Conservation (phyloP, 2,113 vertebrate genomes). For the Campylorhamphus procurvoides region DNA sequence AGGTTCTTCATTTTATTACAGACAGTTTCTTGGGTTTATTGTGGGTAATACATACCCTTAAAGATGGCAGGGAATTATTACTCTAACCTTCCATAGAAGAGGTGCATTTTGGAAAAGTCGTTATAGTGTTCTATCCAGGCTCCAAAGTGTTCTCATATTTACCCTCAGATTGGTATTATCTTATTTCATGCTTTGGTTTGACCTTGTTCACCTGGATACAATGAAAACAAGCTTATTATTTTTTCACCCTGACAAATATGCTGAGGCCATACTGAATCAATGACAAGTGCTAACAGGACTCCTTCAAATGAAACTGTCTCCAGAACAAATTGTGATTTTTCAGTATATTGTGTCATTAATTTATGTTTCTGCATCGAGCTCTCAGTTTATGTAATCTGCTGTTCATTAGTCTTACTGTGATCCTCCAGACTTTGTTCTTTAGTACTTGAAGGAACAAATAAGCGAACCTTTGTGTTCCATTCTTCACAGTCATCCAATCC, state of each 20-base stretch:
- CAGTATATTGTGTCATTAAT: neutral
- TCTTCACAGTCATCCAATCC: neutral
- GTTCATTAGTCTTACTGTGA: slow-evolving; percentile 3
- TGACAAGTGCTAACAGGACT: neutral
- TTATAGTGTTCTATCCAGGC: neutral
- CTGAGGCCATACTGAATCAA: slow-evolving; percentile 19
- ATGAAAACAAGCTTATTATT: slow-evolving; percentile 45
- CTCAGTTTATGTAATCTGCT: slow-evolving; percentile 6
- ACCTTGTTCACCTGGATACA: slow-evolving; percentile 59
- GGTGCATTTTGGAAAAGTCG: neutral
- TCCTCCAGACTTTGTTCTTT: neutral
- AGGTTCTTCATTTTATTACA: neutral
- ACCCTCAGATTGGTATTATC: slow-evolving; percentile 3
- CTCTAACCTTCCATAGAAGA: neutral
- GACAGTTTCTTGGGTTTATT: neutral
- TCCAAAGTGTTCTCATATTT: slow-evolving; percentile 19
- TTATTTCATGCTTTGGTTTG: slow-evolving; percentile 26
- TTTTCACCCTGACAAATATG: slow-evolving; percentile 11
- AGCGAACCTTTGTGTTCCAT: neutral
- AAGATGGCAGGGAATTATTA: neutral
- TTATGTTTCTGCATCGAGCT: neutral
- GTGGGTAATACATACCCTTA: neutral
- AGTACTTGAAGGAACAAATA: neutral
- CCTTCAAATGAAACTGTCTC: neutral
- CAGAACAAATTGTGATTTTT: neutral